Percentiles rank a stretch among this genome's conserved stretches.
These are phyloP conservation scores for Metellina segmentata DNA, from an alignment of 2,888 invertebrate genomes.

Conservation along the genomic window DNA sequence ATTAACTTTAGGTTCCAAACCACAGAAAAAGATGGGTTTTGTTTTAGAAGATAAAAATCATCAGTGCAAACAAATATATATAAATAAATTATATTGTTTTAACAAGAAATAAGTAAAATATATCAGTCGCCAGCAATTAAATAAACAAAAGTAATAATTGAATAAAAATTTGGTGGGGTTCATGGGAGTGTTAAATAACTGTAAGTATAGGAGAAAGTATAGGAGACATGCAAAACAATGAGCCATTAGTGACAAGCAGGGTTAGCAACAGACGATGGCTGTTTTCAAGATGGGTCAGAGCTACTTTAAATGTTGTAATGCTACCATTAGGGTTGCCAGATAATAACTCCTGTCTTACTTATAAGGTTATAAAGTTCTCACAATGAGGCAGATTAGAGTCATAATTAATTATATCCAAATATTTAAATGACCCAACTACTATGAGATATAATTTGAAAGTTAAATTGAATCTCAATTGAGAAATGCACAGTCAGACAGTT, in stretches of 20 bases:
- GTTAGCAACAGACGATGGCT: conserved; percentile 57
- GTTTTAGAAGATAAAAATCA: conserved; percentile 20
- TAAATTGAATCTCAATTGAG: too few species aligned
- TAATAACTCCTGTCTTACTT: too few species aligned
- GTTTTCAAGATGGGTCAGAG: conserved; percentile 10
- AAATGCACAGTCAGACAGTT: too few species aligned
- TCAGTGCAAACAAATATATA: conserved; percentile 59
- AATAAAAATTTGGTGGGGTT: background rate
- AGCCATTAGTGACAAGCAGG: conserved; percentile 42
- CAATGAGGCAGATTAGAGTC: too few species aligned
- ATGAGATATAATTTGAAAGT: too few species aligned
- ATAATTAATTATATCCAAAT: too few species aligned
- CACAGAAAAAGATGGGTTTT: conserved; percentile 51
- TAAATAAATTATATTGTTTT: conserved; percentile 40
- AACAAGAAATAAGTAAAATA: conserved; percentile 22
- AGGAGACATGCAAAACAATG: conserved; percentile 47
- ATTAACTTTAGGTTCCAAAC: background rate
- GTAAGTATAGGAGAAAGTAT: background rate
- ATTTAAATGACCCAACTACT: too few species aligned
- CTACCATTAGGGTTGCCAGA: conserved; percentile 63
- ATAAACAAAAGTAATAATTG: background rate
- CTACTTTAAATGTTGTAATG: conserved; percentile 8
- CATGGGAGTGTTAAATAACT: background rate
- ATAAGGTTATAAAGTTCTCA: too few species aligned
- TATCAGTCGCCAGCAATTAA: conserved; percentile 13